Evolutionary conservation across 2,797 vertebrate species (phyloP).

Genomic region (Salarias fasciatus): DNA sequence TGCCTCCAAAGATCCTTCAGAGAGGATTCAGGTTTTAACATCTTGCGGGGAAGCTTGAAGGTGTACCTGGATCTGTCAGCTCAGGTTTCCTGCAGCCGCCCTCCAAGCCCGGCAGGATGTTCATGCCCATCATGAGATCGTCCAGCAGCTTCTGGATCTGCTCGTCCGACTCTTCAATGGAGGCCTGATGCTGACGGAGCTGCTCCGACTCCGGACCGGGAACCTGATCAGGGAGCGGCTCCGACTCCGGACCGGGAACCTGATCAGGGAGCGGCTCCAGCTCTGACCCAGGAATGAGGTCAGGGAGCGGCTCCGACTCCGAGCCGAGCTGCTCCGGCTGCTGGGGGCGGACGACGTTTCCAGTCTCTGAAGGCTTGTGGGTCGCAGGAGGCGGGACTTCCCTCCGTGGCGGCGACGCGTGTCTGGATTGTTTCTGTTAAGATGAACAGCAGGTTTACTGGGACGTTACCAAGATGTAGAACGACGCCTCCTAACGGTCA

Average conservation of each 20-base stretch:
- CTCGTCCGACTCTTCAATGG: slow-evolving; percentile 71
- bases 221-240: not conserved
- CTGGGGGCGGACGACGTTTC: not conserved
- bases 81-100: slow-evolving; percentile 22
- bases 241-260: not conserved
- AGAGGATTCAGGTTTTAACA: too few species aligned
- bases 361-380: slow-evolving; percentile 4
- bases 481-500: too few species aligned
- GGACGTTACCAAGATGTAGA: too few species aligned
- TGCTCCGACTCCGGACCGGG: not conserved
- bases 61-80: too few species aligned
- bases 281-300: not conserved
- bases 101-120: slow-evolving; percentile 71
- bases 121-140: slow-evolving; percentile 78
- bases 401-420: too few species aligned
- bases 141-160: slow-evolving; percentile 77
- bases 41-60: too few species aligned
- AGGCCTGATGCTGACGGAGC: not conserved
- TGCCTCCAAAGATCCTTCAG: too few species aligned
- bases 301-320: not conserved
- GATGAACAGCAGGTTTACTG: too few species aligned
- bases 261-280: not conserved
- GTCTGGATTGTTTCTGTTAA: too few species aligned
- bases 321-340: not conserved
- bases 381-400: too few species aligned